Percentiles rank a stretch among this genome's conserved stretches.
Evolutionary conservation across 2,888 invertebrate genomes (phyloP).

Genomic region (Apocheima hispidaria): DNA sequence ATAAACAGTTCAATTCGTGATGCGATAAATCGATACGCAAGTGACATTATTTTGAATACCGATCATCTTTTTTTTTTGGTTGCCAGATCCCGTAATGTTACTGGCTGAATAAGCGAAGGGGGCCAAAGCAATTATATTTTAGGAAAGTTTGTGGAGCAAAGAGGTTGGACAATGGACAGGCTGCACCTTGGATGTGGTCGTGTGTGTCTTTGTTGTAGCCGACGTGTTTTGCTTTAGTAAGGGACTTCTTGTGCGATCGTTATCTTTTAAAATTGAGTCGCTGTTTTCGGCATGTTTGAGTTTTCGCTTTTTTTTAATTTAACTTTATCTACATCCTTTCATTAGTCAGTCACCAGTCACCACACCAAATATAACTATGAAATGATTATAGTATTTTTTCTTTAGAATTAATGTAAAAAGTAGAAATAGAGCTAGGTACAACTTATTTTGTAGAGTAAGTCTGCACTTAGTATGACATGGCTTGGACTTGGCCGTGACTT

Average conservation of each 20-base stretch:
- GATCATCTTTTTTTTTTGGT: conserved; percentile 65
- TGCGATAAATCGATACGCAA: conserved; percentile 77
- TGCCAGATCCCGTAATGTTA: conserved; percentile 51
- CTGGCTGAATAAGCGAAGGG: conserved; percentile 62
- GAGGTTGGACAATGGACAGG: conserved; percentile 67
- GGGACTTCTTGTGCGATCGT: conserved; percentile 57
- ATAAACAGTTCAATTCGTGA: conserved; percentile 68
- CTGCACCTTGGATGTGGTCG: conserved; percentile 73
- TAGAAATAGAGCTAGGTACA: too few species aligned
- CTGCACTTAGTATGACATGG: too few species aligned
- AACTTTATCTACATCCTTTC: too few species aligned
- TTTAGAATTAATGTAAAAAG: too few species aligned
- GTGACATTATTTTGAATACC: conserved; percentile 84
- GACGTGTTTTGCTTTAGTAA: conserved; percentile 69
- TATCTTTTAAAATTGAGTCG: conserved; percentile 54
- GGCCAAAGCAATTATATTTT: conserved; percentile 83
- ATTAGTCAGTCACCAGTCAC: too few species aligned
- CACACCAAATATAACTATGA: too few species aligned
- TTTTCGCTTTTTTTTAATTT: neutral
- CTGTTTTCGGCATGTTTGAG: conserved; percentile 12
- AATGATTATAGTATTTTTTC: too few species aligned
- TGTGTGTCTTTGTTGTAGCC: conserved; percentile 69
- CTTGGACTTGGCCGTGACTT: too few species aligned
- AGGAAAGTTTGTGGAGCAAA: conserved; percentile 65
- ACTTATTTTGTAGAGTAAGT: too few species aligned